phyloP scores from a whole-genome alignment of 2,113 vertebrate species.

The Shinisaurus crocodilurus region DNA sequence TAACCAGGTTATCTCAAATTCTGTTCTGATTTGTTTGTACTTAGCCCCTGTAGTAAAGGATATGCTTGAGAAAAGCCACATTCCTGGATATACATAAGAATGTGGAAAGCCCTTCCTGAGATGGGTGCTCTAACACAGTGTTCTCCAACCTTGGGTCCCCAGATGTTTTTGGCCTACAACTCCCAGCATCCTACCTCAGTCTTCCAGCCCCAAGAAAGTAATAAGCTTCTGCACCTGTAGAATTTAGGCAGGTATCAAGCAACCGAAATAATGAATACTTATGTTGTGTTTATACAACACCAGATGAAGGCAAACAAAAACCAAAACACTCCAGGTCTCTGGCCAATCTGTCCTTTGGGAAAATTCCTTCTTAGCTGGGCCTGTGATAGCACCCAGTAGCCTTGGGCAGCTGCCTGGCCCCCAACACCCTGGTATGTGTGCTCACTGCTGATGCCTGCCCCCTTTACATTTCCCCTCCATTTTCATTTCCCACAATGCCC shows the following conservation, averaged over 20 bases:
- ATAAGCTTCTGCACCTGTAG: background rate
- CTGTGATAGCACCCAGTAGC: too few species aligned
- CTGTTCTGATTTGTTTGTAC: too few species aligned
- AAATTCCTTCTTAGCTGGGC: background rate
- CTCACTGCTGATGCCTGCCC: too few species aligned
- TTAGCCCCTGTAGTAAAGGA: too few species aligned
- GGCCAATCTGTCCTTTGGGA: background rate
- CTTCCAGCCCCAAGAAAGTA: background rate
- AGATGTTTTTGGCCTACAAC: too few species aligned
- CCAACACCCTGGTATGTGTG: too few species aligned
- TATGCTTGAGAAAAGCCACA: too few species aligned
- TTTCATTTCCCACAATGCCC: too few species aligned
- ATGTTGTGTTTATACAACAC: background rate
- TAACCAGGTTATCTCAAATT: too few species aligned
- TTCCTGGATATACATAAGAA: background rate
- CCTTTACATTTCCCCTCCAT: too few species aligned
- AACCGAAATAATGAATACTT: background rate
- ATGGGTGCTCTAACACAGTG: background rate
- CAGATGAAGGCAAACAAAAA: too few species aligned
- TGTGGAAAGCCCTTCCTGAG: background rate
- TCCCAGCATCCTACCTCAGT: background rate
- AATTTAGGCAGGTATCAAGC: background rate
- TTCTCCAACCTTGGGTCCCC: too few species aligned
- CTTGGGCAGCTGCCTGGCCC: background rate
- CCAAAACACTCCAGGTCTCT: background rate